Base-by-base conservation (phyloP, 2,797 vertebrate species). In the Gallirallus australis region DNA sequence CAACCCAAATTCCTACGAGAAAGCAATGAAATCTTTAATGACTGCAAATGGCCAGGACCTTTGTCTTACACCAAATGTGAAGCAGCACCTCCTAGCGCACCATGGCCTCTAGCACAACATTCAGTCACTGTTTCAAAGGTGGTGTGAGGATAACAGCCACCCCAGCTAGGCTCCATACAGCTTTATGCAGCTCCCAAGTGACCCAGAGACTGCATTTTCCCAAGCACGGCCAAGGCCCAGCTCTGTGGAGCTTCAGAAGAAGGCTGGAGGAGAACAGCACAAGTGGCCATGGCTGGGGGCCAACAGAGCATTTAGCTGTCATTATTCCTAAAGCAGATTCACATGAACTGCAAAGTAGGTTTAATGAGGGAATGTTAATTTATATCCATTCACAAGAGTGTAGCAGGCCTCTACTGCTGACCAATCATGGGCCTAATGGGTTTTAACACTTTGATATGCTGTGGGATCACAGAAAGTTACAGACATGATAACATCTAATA, bases 401-500 rank as follows among this genome's bases (percentile, higher is more conserved):
- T 45, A 79, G 80, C 35, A 9, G 80, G 69, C 88, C 53, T 93
- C 78, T 92, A 90, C 79, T 57, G 33, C 40, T 61, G 61, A 71
- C 80, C 76, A 90, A 78, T 40, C 8, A 23, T 11, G 84, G 69
- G 48, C 50, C 85, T 94, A 82, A 93, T 30, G 17, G 81, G 90
- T 83, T 91, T 87, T 86, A 93, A 91, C 69, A 91, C 59, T 84
- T 85, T 21, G 27, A 59, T 81, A 72, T 7, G 7, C 81, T 35
- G 57, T 17, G 71, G 93, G 71, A 95, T 88, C 93, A 68, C 66
- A 84, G 70, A 94, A 96, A 91, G 73, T 91, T 93, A 93, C 7
- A 53, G 86, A 89, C 88, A 75, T 39, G 93, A 89, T 91, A 96
- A 92, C 17, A 14, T 59, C 93, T 97, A 97, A 96, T 97, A 97